Percentiles rank a stretch among this genome's conserved stretches.
Evolutionary conservation across 2,113 vertebrate genomes (phyloP).

Genomic region (Ramphastos sulfuratus): DNA sequence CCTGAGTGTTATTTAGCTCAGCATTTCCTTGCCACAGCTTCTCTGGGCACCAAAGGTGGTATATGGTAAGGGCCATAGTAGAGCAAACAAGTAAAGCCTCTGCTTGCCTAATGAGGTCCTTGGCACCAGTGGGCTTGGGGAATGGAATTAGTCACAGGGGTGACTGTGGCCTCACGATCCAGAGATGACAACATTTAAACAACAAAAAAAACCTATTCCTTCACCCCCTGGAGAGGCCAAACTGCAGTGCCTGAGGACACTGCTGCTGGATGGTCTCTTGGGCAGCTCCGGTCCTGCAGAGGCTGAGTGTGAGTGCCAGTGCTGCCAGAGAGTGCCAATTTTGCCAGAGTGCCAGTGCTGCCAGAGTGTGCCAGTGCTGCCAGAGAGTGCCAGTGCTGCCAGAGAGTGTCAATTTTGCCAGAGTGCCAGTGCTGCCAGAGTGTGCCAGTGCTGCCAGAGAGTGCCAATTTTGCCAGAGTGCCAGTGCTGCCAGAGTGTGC

Average conservation of each 20-base stretch:
- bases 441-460: neutral
- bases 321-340: no score
- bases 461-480: no score
- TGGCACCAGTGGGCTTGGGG: neutral
- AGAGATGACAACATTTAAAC: neutral
- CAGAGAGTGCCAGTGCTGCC: neutral
- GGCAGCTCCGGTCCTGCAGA: neutral
- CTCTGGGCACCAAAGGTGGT: constrained; percentile 32
- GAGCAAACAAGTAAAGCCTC: neutral
- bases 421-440: neutral
- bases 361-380: neutral
- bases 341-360: neutral
- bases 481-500: neutral
- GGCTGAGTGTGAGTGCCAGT: no score
- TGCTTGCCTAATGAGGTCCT: constrained; percentile 30
- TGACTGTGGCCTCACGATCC: neutral
- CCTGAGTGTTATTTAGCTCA: constrained; percentile 43
- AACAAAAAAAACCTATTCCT: neutral
- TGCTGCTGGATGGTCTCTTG: neutral
- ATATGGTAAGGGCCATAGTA: neutral
- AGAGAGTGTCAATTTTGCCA: neutral
- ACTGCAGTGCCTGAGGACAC: neutral
- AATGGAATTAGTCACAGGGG: neutral
- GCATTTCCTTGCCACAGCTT: constrained; percentile 21
- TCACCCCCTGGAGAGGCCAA: neutral